Base-by-base conservation (phyloP, 2,797 vertebrate genomes). In the Eidolon dupreanum region DNA sequence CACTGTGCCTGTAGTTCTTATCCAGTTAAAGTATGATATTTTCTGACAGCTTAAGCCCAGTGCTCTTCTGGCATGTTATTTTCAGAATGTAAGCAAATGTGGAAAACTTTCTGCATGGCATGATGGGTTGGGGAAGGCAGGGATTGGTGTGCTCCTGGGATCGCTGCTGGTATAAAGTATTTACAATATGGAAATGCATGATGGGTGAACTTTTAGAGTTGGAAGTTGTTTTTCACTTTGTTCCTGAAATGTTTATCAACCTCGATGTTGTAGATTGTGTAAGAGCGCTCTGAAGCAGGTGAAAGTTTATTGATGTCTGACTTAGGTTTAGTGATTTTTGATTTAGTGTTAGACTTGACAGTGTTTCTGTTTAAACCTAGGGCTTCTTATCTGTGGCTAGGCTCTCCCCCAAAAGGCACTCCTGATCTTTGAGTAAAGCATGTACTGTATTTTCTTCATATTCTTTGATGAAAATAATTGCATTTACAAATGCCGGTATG, bases 31-130 rank as follows among this genome's bases (percentile, higher is more conserved):
- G 74, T 66, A 22, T 91, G 93, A 82, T 89, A 22, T 26, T 81
- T 95, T 95, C 70, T 97, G 84, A 88, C 84, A 95, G 19, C 53
- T 71, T 74, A 94, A 95, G 78, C 51, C 75, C 51, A 57, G 20
- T 22, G 43, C 22, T 46, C 24, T 74, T 31, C 51, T 92, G 90
- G 77, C 81, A 51, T 31, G 73, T 92, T 88, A 53, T 61, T 88
- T 90, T 22, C 90, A 75, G 75, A 92, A 83, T 33, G 94, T 63
- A 85, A 93, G 88, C 81, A 92, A 81, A 90, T 74, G 41, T 81
- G 85, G 75, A 78, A 90, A 77, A 59, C 28, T 66, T 74, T 88
- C 16, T 2, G 0, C 53, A 1, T 28, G 59, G 65, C 53, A 16
- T 26, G 75, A 28, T 33, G 17, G 57, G 6, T 28, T 51, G 8